Base-by-base conservation (phyloP, 2,888 invertebrate genomes). In the Micoletzkya japonica region DNA sequence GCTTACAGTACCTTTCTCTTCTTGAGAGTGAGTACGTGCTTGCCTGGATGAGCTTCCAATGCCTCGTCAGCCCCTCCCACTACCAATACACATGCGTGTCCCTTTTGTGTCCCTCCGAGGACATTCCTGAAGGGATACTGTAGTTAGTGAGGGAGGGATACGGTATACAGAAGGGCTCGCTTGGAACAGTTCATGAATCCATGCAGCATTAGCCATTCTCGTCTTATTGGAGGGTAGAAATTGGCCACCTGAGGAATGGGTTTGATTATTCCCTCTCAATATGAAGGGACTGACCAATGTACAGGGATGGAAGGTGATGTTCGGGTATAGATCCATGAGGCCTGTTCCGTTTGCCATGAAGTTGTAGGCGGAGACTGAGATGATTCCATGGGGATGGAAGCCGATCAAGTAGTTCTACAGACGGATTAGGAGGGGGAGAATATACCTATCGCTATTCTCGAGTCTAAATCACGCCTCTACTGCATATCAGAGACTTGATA, bases 311-410 rank as follows among this genome's bases (percentile, higher is more conserved):
- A 80, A 80, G 44, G 60, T 67, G 36, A 78, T 76, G 30, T 71
- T 72, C n/a, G 79, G 79, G 76, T 87, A 89, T 50, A 81, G 70
- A 64, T 86, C 74, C 59, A 86, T 85, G 77, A 89, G 88, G n/a
- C 86, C 86, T 0, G 87, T 87, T 24, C 86, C 88, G 75, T 89
- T 91, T 0, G 92, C 91, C 0, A 90, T 91, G 87, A 95, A 94
- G 54, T 91, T 91, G 77, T 92, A 91, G 0, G 91, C 90, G 0
- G 95, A 94, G 32, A 91, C 90, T 60, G 92, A 91, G 24, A 95
- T 88, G 0, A 94, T 89, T 1, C 96, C 96, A 86, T 97, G 96
- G 0, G 96, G 96, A 86, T 93, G 95, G 72, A 90, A 90, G 6
- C 93, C 93, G 72, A 87, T 83, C 54, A 80, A 61, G 72, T 80